Base-by-base conservation (phyloP, 2,797 vertebrate genomes). In the Hafferia zeledoni region DNA sequence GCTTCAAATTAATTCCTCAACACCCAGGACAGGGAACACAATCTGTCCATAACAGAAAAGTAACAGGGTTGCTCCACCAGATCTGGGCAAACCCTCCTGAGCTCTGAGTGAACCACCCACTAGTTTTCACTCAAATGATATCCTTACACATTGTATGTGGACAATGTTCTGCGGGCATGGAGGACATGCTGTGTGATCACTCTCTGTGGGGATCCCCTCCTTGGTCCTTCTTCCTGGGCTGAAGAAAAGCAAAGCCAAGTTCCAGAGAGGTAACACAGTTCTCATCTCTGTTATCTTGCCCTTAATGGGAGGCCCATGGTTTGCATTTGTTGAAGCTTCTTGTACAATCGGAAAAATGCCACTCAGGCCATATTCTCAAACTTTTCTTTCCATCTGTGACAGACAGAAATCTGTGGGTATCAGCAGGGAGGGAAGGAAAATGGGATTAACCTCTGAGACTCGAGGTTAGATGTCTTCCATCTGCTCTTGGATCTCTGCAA, bases 111-210 rank as follows among this genome's bases (percentile, higher is more conserved):
- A 92, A 71, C 18, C 43, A 53, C 22, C 27, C 4, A 24, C 11
- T 6, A 44, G 39, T 44, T 80, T 71, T 55, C 4, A 59, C 30
- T 65, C 27, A 53, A 72, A 5, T 9, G 71, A 18, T 43, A 18
- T 6, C 23, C 11, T 11, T 8, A 9, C 11, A 3, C 4, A 8
- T 35, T 52, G 27, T 7, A 20, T 2, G 4, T 1, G 2, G 17
- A 13, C 52, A 59, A 14, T 11, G 22, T 17, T 2, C 23, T 9
- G 14, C 1, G 13, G n/a, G 25, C 25, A 68, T 33, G 49, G 60
- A 35, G n/a, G 20, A 46, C 30, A 19, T 7, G 15, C 25, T 63
- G 33, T 63, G 37, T 60, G 50, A 52, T 12, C 53, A 57, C 22
- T 5, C 23, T 11, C 0, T 17, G 25, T 46, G 28, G 81, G 70